These are phyloP conservation scores for Salvator merianae DNA, from an alignment of 2,113 vertebrate genomes.

Conservation along the genomic window DNA sequence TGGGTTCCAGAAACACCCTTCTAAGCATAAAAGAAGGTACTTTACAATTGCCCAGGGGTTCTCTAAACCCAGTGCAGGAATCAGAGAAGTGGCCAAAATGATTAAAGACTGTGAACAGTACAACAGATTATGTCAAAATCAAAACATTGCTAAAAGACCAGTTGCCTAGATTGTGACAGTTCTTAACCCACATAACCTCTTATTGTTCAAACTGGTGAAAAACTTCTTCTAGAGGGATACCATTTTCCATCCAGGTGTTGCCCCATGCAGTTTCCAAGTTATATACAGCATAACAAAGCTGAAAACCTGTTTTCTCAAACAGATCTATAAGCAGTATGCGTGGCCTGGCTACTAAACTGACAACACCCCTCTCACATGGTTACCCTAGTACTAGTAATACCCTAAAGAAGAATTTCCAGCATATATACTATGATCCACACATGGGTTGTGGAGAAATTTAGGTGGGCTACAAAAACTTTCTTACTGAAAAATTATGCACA, in stretches of 20 bases:
- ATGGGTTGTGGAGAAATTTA: too few relatives aligned
- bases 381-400: too few relatives aligned
- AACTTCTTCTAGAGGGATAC: not conserved
- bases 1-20: not conserved
- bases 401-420: too few relatives aligned
- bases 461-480: too few relatives aligned
- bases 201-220: not conserved
- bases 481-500: too few relatives aligned
- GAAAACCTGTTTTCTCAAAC: not conserved
- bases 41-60: not conserved
- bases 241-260: too few relatives aligned
- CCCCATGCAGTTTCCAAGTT: not conserved
- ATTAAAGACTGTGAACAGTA: not conserved
- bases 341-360: not conserved
- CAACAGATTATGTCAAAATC: not conserved
- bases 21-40: not conserved
- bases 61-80: not conserved
- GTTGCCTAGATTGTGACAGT: not conserved
- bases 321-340: not conserved
- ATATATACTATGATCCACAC: too few relatives aligned
- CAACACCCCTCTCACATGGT: too few relatives aligned
- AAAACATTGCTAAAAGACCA: not conserved
- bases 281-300: not conserved
- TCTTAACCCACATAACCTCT: not conserved
- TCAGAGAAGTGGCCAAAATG: too few relatives aligned